Conservation (phyloP, 2,888 invertebrate species). For the Formica aserva region DNA sequence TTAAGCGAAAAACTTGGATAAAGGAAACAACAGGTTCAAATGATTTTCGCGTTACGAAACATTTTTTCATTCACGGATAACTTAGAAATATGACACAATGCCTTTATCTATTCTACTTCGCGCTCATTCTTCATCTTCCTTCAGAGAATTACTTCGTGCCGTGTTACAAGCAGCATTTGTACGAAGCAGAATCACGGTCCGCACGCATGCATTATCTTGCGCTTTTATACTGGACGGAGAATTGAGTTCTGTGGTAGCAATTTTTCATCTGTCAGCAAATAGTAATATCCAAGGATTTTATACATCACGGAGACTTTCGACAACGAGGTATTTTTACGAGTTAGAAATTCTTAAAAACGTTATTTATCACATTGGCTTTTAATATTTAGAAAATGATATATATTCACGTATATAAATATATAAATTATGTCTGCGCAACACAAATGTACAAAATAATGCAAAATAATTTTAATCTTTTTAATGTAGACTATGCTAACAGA, state of each 20-base stretch:
- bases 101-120: constrained; percentile 37
- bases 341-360: background rate
- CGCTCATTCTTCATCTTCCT: constrained; percentile 29
- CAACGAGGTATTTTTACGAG: background rate
- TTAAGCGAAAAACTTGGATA: background rate
- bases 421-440: background rate
- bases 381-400: background rate
- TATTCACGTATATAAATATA: background rate
- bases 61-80: constrained; percentile 47
- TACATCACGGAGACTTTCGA: constrained; percentile 34
- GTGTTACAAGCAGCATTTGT: constrained; percentile 45
- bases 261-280: constrained; percentile 50
- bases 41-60: constrained; percentile 47
- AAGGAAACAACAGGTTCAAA: constrained; percentile 36
- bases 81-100: constrained; percentile 34
- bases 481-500: background rate
- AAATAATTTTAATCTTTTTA: background rate
- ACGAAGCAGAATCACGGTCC: constrained; percentile 26
- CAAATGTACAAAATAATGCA: background rate
- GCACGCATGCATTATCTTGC: constrained; percentile 31
- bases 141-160: constrained; percentile 10
- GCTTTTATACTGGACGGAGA: constrained; percentile 17
- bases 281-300: constrained; percentile 11
- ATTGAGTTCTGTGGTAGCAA: constrained; percentile 57
- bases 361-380: background rate